Evolutionary conservation across 2,797 vertebrate species (phyloP), one percentile per base, ranked within the genome.

Genomic region (Chlorospingus semifuscus): DNA sequence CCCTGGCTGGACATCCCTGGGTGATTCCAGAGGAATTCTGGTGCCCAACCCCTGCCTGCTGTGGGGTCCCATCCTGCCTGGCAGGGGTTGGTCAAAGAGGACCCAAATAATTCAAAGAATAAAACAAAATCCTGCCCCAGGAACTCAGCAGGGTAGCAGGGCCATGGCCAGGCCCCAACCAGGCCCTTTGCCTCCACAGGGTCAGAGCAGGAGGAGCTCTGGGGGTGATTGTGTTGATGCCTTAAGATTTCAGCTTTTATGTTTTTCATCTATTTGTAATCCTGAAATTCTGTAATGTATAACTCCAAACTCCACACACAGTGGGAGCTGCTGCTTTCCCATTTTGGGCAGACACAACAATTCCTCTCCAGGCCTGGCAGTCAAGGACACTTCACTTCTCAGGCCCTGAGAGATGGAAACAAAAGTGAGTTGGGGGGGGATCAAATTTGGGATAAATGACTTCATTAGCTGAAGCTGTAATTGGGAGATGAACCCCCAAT

Each of bases 11-110:
- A 11, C 9, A 4, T 5, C 34, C 32, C 66, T 21, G 46, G 0
- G 4, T 1, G 5, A 24, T 21, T 6, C 22, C 18, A 5, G 5
- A 4, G 2, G 9, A 15, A 4, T 2, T 2, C 6, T 6, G 11
- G 36, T 13, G 65, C 17, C 15, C 61, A 69, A 37, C 23, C 26
- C 16, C 6, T 2, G 0, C 9, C 39, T 37, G 44, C 39, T 22
- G 13, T 0, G 1, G 34, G 50, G 19, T 70, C 37, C 57, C 27
- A 30, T 15, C 50, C 63, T 41, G 36, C 57, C 55, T 6, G 3
- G 13, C 3, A 22, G 21, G 44, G 44, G 6, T 12, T 46, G 44
- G 44, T 46, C 44, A 46, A 46, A 46, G 21, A 46, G 44, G 12
- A 46, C 44, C 44, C 44, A 46, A 46, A 46, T 46, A 46, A 46